Conservation (phyloP, 2,113 vertebrate genomes). For the Oryzias melastigma region DNA sequence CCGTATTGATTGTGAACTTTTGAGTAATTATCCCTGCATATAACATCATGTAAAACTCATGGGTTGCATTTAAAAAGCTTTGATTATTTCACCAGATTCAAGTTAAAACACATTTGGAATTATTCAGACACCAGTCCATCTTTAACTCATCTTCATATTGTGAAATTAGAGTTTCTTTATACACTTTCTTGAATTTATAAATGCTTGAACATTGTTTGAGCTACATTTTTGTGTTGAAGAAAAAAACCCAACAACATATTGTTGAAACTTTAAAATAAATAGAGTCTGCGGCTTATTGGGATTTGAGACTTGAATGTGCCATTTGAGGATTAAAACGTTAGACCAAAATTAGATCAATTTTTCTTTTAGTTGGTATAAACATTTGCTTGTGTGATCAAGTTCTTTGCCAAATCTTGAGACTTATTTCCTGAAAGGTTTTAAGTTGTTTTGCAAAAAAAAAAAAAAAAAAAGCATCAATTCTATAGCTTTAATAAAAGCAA, state of each 20-base stretch:
- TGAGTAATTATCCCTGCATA: no score
- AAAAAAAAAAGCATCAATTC: conserved; percentile 21
- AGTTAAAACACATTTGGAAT: no score
- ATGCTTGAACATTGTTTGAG: no score
- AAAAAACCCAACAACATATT: conserved; percentile 16
- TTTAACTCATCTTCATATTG: no score
- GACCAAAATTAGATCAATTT: conserved; percentile 15
- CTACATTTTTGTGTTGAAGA: no score
- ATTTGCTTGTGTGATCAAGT: conserved; percentile 24
- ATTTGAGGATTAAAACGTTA: conserved; percentile 22
- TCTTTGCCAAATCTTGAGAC: conserved; percentile 11
- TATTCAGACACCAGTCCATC: no score
- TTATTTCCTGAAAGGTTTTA: conserved; percentile 9
- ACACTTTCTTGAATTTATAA: no score
- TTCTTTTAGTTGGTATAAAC: conserved; percentile 14
- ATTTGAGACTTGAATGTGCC: conserved; percentile 33
- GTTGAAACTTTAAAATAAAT: conserved; percentile 32
- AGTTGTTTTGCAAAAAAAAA: conserved; percentile 13
- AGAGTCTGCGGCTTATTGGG: conserved; percentile 42
- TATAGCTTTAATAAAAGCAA: conserved; percentile 11
- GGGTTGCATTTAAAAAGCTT: no score
- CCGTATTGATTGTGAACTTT: no score
- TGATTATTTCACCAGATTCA: no score
- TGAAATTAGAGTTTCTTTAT: no score
- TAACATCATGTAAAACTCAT: no score